Conservation (phyloP, 2,797 vertebrate species). For the Gymnopithys bicolor region DNA sequence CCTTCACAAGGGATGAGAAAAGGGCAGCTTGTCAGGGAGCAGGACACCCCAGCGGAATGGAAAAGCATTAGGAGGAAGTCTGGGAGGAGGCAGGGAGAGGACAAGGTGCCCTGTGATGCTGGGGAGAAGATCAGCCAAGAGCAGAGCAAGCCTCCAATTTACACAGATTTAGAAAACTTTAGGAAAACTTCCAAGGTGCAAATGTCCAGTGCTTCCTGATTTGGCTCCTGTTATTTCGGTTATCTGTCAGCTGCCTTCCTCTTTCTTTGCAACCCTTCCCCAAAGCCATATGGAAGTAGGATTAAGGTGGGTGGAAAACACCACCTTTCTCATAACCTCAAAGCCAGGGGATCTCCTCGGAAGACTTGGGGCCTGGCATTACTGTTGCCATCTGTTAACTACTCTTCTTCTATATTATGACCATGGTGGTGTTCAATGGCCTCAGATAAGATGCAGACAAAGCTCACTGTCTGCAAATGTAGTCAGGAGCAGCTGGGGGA, state of each 20-base stretch:
- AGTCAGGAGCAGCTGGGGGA: not conserved
- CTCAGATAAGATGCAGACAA: not conserved
- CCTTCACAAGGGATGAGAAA: not conserved
- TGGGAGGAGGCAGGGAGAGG: not conserved
- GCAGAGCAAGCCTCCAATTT: not conserved
- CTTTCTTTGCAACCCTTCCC: not conserved
- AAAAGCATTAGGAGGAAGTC: fast-evolving
- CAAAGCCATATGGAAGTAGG: constrained; percentile 43
- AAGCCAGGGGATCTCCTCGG: not conserved
- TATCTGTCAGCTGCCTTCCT: not conserved
- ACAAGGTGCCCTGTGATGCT: not conserved
- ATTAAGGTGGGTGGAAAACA: constrained; percentile 56
- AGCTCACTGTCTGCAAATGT: not conserved
- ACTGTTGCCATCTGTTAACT: constrained; percentile 34
- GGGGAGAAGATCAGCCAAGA: not conserved
- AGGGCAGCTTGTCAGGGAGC: not conserved
- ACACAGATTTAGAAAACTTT: not conserved
- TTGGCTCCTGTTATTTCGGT: not conserved
- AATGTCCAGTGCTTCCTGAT: not conserved
- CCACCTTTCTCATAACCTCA: constrained; percentile 41
- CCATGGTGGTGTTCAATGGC: fast-evolving
- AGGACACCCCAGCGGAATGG: not conserved
- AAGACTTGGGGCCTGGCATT: not conserved
- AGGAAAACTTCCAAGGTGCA: not conserved
- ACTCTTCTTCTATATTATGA: not conserved